Percentiles rank a stretch among this genome's conserved stretches.
Evolutionary conservation across 2,888 invertebrate genomes (phyloP).

Genomic region (Lepidonotus clava): DNA sequence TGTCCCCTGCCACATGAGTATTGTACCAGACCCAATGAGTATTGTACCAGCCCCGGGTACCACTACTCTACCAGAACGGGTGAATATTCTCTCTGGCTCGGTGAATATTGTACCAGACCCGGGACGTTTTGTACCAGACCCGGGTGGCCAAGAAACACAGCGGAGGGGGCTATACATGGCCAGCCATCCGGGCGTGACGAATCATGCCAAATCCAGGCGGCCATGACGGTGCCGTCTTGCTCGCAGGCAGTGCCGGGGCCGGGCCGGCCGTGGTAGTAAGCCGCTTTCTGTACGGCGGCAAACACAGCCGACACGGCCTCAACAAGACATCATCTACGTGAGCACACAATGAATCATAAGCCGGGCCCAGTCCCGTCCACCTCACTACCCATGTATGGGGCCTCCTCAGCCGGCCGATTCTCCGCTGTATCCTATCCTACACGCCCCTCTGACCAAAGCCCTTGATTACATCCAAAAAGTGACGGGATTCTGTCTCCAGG

Average conservation of each 20-base stretch:
- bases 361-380: not conserved
- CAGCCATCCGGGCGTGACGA: not conserved
- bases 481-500: not conserved
- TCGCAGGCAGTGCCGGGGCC: not conserved
- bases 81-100: too few relatives aligned
- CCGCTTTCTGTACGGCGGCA: not conserved
- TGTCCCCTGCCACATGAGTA: too few relatives aligned
- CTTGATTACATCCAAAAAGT: not conserved
- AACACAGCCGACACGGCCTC: not conserved
- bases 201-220: constrained; percentile 27
- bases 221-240: constrained; percentile 30
- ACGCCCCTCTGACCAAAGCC: constrained; percentile 18
- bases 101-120: too few relatives aligned
- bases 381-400: not conserved
- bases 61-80: too few relatives aligned
- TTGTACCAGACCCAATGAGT: too few relatives aligned
- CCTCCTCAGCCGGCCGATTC: not conserved
- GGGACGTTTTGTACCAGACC: too few relatives aligned
- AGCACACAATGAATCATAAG: constrained; percentile 4
- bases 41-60: too few relatives aligned
- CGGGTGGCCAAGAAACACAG: too few relatives aligned
- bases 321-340: not conserved
- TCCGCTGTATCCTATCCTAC: constrained; percentile 12
- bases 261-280: not conserved
- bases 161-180: not conserved